phyloP scores from a whole-genome alignment of 2,113 vertebrate species.

The Callaeas wilsoni region DNA sequence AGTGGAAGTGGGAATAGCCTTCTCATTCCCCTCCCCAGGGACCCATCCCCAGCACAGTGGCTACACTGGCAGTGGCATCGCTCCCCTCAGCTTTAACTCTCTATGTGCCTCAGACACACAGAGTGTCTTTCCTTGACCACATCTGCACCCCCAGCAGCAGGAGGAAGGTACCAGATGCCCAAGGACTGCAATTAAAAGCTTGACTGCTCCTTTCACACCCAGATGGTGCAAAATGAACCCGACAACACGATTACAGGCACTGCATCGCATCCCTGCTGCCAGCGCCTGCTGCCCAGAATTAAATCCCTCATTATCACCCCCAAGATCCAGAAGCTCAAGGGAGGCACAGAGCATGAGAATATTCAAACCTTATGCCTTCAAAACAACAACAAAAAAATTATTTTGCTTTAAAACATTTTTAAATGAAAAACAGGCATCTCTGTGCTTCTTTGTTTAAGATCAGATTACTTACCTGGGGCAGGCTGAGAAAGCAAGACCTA shows the following conservation, averaged over 20 bases:
- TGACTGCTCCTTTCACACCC: neutral
- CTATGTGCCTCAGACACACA: neutral
- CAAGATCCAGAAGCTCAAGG: neutral
- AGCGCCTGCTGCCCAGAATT: neutral
- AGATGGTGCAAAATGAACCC: conserved; percentile 13
- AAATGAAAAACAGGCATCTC: neutral
- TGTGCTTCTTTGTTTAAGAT: neutral
- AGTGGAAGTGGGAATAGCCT: neutral
- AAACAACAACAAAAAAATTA: neutral
- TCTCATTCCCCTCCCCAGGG: neutral
- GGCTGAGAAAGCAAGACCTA: neutral
- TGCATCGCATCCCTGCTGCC: neutral
- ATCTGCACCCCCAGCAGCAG: neutral
- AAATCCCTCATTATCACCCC: neutral
- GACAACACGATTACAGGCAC: neutral
- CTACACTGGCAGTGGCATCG: neutral
- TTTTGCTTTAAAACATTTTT: neutral
- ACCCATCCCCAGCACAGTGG: neutral
- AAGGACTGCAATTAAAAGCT: neutral
- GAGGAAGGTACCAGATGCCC: neutral
- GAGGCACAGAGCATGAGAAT: neutral
- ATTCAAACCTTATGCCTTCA: neutral
- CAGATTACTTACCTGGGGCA: conserved; percentile 5
- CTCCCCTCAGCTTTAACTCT: neutral
- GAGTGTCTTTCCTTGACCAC: neutral